A percentile compares a stretch with the other conserved stretches of the same genome.
These are phyloP conservation scores for Hermatobates lingyangjiaoensis DNA, from an alignment of 1,140 invertebrate genomes.

Conservation along the genomic window DNA sequence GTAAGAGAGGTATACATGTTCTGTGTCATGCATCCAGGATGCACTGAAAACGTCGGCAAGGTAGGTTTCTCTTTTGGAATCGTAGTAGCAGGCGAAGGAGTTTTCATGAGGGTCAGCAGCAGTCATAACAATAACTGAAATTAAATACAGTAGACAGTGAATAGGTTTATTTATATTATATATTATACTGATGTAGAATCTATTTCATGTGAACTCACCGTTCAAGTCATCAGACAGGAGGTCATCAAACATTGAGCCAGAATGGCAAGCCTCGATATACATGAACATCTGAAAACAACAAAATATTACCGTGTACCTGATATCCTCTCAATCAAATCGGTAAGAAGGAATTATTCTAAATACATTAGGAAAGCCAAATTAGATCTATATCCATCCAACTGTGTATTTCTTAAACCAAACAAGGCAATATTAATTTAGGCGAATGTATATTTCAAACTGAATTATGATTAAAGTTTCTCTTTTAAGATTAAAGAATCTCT, in stretches of 20 bases:
- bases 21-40: conserved; percentile 47
- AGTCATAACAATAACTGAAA: conserved; percentile 40
- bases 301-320: too few species aligned
- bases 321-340: too few species aligned
- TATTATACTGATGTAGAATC: too few species aligned
- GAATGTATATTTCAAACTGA: too few species aligned
- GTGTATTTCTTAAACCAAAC: too few species aligned
- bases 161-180: neutral
- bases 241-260: conserved; percentile 44
- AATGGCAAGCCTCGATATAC: conserved; percentile 47
- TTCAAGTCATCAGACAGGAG: conserved; percentile 33
- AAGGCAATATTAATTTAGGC: too few species aligned
- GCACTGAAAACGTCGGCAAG: conserved; percentile 41
- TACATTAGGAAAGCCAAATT: too few species aligned
- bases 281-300: conserved; percentile 31
- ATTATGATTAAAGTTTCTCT: too few species aligned
- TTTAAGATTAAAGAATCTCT: too few species aligned
- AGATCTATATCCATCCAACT: too few species aligned
- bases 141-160: conserved; percentile 7
- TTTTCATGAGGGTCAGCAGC: conserved; percentile 38
- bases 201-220: conserved; percentile 25
- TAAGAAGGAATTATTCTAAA: too few species aligned
- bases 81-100: conserved; percentile 40
- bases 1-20: conserved; percentile 24
- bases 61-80: conserved; percentile 29